phyloP scores from a whole-genome alignment of 2,888 invertebrate genomes.

The Pachycephus smyrnensis region DNA sequence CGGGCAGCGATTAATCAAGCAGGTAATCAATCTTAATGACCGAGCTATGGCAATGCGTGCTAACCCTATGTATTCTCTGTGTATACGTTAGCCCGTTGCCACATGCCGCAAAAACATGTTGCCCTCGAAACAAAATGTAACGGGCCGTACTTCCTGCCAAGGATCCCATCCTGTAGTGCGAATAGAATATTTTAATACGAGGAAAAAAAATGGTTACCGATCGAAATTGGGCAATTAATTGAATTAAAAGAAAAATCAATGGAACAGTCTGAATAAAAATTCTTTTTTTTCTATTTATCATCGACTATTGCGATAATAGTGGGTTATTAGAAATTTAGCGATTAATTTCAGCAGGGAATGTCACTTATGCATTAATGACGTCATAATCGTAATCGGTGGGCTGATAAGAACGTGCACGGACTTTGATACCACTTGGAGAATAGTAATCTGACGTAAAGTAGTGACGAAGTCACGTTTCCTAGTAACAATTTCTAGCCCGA shows the following conservation, averaged over 20 bases:
- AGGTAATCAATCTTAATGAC: constrained; percentile 54
- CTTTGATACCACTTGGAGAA: not conserved
- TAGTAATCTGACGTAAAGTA: not conserved
- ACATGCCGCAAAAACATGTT: not conserved
- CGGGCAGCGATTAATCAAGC: constrained; percentile 50
- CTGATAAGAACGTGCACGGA: no score
- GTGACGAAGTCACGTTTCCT: no score
- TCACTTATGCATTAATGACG: not conserved
- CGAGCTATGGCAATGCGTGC: constrained; percentile 20
- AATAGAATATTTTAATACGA: not conserved
- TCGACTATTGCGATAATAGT: not conserved
- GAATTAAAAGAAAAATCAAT: not conserved
- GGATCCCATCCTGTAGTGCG: not conserved
- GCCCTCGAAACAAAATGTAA: not conserved
- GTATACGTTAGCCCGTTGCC: not conserved
- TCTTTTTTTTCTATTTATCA: no score
- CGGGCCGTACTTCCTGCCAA: not conserved
- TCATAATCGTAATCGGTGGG: not conserved
- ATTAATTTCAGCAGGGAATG: not conserved
- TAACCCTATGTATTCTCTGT: not conserved
- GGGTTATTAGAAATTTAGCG: not conserved
- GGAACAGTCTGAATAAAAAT: no score
- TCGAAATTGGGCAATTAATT: not conserved
- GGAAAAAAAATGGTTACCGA: not conserved
- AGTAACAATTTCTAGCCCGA: no score